Evolutionary conservation across 2,113 vertebrate species (phyloP).

Genomic region (Telmatochromis sp.): DNA sequence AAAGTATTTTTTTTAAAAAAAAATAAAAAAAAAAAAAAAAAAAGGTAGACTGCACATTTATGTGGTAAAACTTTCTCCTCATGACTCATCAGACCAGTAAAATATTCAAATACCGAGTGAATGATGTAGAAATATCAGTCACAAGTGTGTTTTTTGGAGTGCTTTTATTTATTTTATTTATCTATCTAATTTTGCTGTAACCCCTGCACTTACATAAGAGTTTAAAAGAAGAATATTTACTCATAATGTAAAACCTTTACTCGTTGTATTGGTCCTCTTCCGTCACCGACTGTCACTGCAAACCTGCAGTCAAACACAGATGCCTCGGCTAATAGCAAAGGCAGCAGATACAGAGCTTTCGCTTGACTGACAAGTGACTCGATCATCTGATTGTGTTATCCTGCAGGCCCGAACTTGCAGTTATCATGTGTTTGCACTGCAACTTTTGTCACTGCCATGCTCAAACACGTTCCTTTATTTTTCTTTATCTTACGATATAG

Average conservation of each 20-base stretch:
- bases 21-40: no score
- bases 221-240: neutral
- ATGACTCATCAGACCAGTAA: neutral
- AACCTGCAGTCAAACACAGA: neutral
- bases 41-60: neutral
- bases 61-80: neutral
- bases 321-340: neutral
- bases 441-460: constrained; percentile 15
- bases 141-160: neutral
- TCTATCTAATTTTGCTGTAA: neutral
- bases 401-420: constrained; percentile 11
- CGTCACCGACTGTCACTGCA: neutral
- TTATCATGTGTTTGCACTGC: neutral
- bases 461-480: constrained; percentile 10
- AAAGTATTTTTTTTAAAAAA: neutral
- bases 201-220: neutral
- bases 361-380: neutral
- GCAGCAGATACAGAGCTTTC: neutral
- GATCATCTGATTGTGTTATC: neutral
- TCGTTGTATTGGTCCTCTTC: neutral
- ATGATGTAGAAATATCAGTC: neutral
- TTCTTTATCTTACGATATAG: neutral
- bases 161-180: neutral
- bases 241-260: no score
- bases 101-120: neutral